Base-by-base conservation (phyloP, 2,888 invertebrate species). In the Platycheirus rosarum region DNA sequence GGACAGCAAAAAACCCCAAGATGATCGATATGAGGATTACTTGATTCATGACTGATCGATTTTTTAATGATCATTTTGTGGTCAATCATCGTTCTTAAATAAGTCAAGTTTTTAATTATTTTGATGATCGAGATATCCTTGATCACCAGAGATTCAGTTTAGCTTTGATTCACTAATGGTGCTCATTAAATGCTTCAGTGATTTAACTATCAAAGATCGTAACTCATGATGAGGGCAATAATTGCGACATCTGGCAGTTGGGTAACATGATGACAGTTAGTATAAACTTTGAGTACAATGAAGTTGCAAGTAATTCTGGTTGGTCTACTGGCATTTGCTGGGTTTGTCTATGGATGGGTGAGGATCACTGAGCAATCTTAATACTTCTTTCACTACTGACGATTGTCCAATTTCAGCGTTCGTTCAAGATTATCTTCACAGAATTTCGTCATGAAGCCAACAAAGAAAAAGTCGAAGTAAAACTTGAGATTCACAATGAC, bases 321-420 rank as follows among this genome's bases (percentile, higher is more conserved):
- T 29, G 87, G 14, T 13, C 84, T 74, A 68, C 86, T 44, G 40
- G 85, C 42, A 20, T 86, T 20, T 71, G 84, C 49, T 60, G 78
- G 26, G 37, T 37, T 48, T 14, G 84, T 77, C 23, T 74, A 73
- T 46, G 88, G 85, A 14, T 88, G 89, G 89, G 89, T 89, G 77
- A 88, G 88, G 80, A 48, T 66, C 49, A 63, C 44, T 16, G 1
- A 20, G 18, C 3, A 9, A 4, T n/a, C n/a, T n/a, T n/a, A 11
- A 23, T n/a, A 8, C 7, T 20, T 68, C 37, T 62, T 37, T 60
- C 29, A 77, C 35, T 48, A 60, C 26, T 44, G 6, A 55, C n/a
- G n/a, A n/a, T n/a, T n/a, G n/a, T n/a, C n/a, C n/a, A n/a, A n/a
- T 77, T 71, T 46, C 51, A 90, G 89, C 87, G 88, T 16, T 87